phyloP scores from a whole-genome alignment of 2,797 vertebrate species.

The Crenichthys baileyi region DNA sequence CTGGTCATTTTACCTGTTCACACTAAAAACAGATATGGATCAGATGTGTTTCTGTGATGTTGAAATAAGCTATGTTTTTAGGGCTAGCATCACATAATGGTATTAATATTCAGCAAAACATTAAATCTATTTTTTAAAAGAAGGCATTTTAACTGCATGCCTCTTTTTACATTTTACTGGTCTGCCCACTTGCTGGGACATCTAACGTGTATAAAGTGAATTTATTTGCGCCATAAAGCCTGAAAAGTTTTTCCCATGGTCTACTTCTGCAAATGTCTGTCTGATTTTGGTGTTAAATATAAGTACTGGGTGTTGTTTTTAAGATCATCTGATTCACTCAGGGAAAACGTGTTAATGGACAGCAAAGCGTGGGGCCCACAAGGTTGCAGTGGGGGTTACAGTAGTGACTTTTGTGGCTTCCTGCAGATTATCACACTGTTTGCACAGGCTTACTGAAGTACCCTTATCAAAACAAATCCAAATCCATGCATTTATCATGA shows the following conservation, averaged over 20 bases:
- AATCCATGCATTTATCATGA: slow-evolving; percentile 65
- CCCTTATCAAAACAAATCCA: slow-evolving; percentile 69
- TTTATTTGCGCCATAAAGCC: slow-evolving; percentile 59
- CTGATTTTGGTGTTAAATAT: slow-evolving; percentile 28
- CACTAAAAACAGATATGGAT: slow-evolving; percentile 18
- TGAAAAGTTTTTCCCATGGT: slow-evolving; percentile 66
- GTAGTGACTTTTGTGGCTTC: slow-evolving; percentile 73
- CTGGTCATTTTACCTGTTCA: slow-evolving; percentile 21
- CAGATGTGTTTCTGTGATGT: not conserved
- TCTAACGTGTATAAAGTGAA: slow-evolving; percentile 54
- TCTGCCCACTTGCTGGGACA: not conserved
- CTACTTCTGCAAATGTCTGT: slow-evolving; percentile 36
- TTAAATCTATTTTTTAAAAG: not conserved
- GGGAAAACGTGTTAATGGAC: slow-evolving; percentile 32
- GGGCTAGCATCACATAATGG: too few relatives aligned
- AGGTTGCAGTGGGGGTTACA: slow-evolving; percentile 10
- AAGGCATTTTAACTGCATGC: slow-evolving; percentile 1
- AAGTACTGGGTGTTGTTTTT: slow-evolving; percentile 56
- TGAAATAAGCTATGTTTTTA: too few relatives aligned
- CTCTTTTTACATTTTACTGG: slow-evolving; percentile 32
- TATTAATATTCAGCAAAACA: not conserved
- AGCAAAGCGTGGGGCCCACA: slow-evolving; percentile 24
- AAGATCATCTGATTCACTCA: slow-evolving; percentile 30
- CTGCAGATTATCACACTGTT: slow-evolving; percentile 78
- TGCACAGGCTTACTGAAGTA: slow-evolving; percentile 72